phyloP scores from a whole-genome alignment of 2,888 invertebrate species.

The Lucinisca nassula region DNA sequence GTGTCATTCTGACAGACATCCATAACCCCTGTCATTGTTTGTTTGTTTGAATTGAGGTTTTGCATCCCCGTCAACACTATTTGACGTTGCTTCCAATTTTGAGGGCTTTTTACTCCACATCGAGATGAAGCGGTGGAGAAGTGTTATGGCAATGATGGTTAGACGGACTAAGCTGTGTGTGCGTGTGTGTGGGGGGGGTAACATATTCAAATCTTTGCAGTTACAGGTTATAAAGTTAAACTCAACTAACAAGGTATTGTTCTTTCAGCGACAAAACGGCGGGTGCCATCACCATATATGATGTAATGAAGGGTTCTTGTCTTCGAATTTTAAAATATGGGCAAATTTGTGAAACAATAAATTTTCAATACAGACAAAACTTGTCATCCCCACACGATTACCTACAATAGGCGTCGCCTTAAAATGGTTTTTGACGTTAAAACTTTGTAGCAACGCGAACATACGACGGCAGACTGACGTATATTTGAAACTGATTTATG shows the following conservation, averaged over 20 bases:
- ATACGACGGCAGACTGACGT: neutral
- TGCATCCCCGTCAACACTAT: no score
- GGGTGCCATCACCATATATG: neutral
- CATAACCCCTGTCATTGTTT: no score
- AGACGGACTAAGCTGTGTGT: no score
- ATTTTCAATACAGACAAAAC: neutral
- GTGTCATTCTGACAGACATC: no score
- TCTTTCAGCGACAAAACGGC: neutral
- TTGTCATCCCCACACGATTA: neutral
- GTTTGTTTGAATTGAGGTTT: no score
- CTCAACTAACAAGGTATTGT: neutral
- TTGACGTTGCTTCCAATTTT: no score
- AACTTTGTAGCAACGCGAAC: neutral
- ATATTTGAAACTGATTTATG: neutral
- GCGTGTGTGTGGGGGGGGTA: no score
- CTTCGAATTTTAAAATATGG: neutral
- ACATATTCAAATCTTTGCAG: no score
- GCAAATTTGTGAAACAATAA: slow-evolving; percentile 10
- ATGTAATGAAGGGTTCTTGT: neutral
- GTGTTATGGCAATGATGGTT: no score
- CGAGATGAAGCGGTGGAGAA: no score
- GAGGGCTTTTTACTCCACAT: no score
- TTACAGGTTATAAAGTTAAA: neutral
- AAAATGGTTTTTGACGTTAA: neutral
- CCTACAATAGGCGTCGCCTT: neutral